Evolutionary conservation across 2,888 invertebrate genomes (phyloP).

Genomic region (Hypena proboscidalis): DNA sequence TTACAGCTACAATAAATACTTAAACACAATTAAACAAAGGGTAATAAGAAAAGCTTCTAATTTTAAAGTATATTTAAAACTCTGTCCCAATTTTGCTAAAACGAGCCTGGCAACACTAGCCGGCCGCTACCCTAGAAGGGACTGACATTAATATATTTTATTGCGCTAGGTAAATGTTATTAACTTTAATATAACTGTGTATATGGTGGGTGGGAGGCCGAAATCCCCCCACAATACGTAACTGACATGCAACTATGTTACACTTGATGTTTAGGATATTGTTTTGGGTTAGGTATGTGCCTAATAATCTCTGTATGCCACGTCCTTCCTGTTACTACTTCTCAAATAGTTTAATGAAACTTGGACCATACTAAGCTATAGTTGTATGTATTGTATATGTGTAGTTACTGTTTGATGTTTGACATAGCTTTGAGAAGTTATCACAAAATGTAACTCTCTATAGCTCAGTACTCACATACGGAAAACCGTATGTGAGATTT

Average conservation of each 20-base stretch:
- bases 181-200: constrained; percentile 63
- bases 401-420: too few species aligned
- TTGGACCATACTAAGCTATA: too few species aligned
- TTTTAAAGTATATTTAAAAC: too few species aligned
- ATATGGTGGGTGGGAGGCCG: constrained; percentile 45
- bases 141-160: constrained; percentile 68
- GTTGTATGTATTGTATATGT: too few species aligned
- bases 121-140: constrained; percentile 45
- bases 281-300: constrained; percentile 34
- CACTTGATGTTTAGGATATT: constrained; percentile 40
- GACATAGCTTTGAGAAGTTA: too few species aligned
- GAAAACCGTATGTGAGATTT: too few species aligned
- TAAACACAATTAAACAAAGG: too few species aligned
- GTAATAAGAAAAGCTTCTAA: too few species aligned
- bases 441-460: too few species aligned
- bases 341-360: constrained; percentile 27
- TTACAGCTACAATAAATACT: too few species aligned
- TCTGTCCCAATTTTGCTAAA: too few species aligned
- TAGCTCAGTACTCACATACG: too few species aligned
- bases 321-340: constrained; percentile 23
- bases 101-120: constrained; percentile 19
- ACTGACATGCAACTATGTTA: constrained; percentile 31
- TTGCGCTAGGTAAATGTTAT: constrained; percentile 62
- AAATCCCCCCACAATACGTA: constrained; percentile 33
- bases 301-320: constrained; percentile 33